Conservation (phyloP, 2,888 invertebrate species). For the Campaea margaritaria region DNA sequence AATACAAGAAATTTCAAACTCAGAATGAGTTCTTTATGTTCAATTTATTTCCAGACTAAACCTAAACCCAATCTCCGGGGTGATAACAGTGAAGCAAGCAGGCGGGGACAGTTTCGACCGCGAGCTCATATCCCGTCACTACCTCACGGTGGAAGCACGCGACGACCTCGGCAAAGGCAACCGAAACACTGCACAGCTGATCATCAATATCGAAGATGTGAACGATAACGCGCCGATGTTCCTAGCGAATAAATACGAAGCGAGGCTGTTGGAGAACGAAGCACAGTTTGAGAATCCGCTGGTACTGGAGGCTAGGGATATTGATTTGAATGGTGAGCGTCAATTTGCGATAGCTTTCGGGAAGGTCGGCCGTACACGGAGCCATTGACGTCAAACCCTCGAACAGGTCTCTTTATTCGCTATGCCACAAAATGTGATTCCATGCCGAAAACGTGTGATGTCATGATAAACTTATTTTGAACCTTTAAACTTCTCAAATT, state of each 20-base stretch:
- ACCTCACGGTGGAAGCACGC: slow-evolving; percentile 94
- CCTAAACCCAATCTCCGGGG: slow-evolving; percentile 92
- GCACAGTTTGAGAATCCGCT: slow-evolving; percentile 90
- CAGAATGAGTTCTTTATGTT: not conserved
- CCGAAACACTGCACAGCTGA: slow-evolving; percentile 93
- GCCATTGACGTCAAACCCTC: too few species aligned
- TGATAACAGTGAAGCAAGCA: slow-evolving; percentile 91
- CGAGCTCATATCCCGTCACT: slow-evolving; percentile 92
- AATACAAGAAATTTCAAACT: too few species aligned
- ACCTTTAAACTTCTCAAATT: too few species aligned
- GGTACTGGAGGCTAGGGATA: slow-evolving; percentile 92
- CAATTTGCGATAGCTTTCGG: too few species aligned
- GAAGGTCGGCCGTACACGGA: too few species aligned
- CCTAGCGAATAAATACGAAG: slow-evolving; percentile 92
- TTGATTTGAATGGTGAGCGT: slow-evolving; percentile 91
- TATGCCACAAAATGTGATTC: too few species aligned
- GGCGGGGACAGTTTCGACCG: slow-evolving; percentile 93
- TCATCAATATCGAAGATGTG: slow-evolving; percentile 93
- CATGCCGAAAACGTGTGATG: too few species aligned
- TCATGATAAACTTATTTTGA: too few species aligned
- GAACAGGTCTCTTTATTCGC: too few species aligned
- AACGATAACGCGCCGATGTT: slow-evolving; percentile 97
- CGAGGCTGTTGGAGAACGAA: slow-evolving; percentile 93
- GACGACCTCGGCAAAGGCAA: slow-evolving; percentile 93
- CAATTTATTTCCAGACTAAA: slow-evolving; percentile 84